Percentiles rank a stretch among this genome's conserved stretches.
phyloP scores from a whole-genome alignment of 2,888 invertebrate species.

The Epinotia demarniana region DNA sequence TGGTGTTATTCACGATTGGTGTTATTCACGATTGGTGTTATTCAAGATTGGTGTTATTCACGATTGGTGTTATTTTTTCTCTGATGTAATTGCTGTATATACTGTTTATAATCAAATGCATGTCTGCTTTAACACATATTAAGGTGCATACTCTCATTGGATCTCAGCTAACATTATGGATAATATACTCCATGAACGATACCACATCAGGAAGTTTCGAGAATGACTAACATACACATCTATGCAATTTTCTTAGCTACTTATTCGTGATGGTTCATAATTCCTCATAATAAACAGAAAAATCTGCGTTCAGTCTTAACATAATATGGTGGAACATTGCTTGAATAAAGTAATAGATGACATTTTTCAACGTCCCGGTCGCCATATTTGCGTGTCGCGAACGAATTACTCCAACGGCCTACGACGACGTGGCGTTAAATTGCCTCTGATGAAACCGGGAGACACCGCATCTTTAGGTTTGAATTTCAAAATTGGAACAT shows the following conservation, averaged over 20 bases:
- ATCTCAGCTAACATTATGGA: too few relatives aligned
- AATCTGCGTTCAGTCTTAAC: slow-evolving; percentile 22
- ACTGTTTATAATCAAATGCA: too few relatives aligned
- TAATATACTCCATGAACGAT: neutral
- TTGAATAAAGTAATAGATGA: slow-evolving; percentile 62
- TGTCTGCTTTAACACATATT: too few relatives aligned
- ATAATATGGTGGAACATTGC: slow-evolving; percentile 53
- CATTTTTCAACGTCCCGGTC: slow-evolving; percentile 66
- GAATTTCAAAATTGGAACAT: slow-evolving; percentile 47
- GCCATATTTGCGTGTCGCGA: slow-evolving; percentile 61
- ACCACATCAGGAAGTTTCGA: neutral
- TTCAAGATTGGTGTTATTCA: too few relatives aligned
- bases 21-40: neutral
- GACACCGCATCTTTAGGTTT: slow-evolving; percentile 41
- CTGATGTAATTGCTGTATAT: neutral
- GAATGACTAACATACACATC: too few relatives aligned
- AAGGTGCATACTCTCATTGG: too few relatives aligned
- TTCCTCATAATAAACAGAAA: slow-evolving; percentile 20
- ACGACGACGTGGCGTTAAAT: slow-evolving; percentile 79
- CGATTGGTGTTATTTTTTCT: neutral
- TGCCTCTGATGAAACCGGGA: slow-evolving; percentile 62
- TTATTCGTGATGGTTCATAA: neutral
- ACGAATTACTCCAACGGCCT: slow-evolving; percentile 67
- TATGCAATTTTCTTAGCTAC: neutral
- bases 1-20: neutral